A percentile compares a stretch with the other conserved stretches of the same genome.
phyloP scores from a whole-genome alignment of 1,140 invertebrate species.

The Oppia nitens region DNA sequence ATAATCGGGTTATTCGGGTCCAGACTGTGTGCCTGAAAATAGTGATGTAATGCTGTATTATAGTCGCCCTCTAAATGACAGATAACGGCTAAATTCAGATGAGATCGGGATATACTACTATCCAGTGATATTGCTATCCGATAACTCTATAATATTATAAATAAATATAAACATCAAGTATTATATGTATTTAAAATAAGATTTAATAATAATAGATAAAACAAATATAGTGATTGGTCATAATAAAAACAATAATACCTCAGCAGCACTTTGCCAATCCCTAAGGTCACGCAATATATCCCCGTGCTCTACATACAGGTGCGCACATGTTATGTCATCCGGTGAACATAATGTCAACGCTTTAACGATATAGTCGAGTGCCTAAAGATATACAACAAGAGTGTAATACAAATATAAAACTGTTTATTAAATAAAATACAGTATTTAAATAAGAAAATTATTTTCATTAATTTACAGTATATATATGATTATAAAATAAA shows the following conservation, averaged over 20 bases:
- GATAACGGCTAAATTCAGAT: conserved; percentile 26
- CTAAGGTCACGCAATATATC: conserved; percentile 21
- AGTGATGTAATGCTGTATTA: conserved; percentile 17
- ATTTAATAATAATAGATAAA: too few species aligned
- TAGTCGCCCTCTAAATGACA: conserved; percentile 15
- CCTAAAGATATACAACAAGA: too few species aligned
- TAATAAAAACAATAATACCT: conserved; percentile 14
- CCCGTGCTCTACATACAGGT: conserved; percentile 20
- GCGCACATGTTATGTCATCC: conserved; percentile 19
- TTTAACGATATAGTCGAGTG: conserved; percentile 20
- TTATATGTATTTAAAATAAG: too few species aligned
- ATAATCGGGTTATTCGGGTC: conserved; percentile 20
- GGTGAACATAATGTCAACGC: conserved; percentile 19
- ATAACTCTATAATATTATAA: conserved; percentile 20
- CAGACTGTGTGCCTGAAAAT: conserved; percentile 17
- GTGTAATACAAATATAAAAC: too few species aligned
- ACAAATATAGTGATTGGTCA: too few species aligned
- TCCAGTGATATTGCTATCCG: conserved; percentile 22
- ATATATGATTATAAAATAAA: too few species aligned
- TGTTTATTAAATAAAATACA: too few species aligned
- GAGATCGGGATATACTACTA: conserved; percentile 21
- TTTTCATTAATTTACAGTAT: too few species aligned
- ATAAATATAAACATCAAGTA: too few species aligned
- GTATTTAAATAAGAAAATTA: too few species aligned
- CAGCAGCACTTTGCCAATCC: conserved; percentile 19